A percentile compares a stretch with the other conserved stretches of the same genome.
Conservation (phyloP, 2,888 invertebrate species). For the Drosophila setosimentum region DNA sequence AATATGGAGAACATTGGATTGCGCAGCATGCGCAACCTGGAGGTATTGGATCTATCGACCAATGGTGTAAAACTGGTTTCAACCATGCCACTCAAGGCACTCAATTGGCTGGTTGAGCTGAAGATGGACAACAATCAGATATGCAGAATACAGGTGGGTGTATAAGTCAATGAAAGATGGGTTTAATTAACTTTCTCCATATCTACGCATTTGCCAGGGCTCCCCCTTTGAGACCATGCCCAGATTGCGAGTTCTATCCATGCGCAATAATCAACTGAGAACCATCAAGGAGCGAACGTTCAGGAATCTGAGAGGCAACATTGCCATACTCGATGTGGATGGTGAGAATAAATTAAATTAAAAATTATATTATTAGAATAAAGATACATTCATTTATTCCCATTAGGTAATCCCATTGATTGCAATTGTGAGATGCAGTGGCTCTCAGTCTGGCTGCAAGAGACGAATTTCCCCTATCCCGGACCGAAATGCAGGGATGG, state of each 20-base stretch:
- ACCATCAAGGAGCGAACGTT: constrained; percentile 91
- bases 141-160: constrained; percentile 88
- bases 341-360: constrained; percentile 86
- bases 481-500: constrained; percentile 94
- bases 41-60: constrained; percentile 93
- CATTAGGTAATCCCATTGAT: constrained; percentile 91
- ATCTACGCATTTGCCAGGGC: constrained; percentile 85
- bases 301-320: constrained; percentile 91
- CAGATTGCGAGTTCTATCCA: constrained; percentile 91
- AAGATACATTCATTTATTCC: constrained; percentile 5
- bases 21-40: constrained; percentile 90
- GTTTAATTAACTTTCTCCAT: neutral
- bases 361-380: too few relatives aligned
- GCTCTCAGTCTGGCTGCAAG: constrained; percentile 93
- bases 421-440: constrained; percentile 94
- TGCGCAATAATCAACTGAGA: constrained; percentile 91
- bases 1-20: constrained; percentile 91
- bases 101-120: constrained; percentile 95
- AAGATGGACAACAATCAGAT: constrained; percentile 94
- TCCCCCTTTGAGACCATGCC: constrained; percentile 94
- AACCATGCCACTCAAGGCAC: constrained; percentile 89
- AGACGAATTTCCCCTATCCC: constrained; percentile 88
- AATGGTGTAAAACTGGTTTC: constrained; percentile 90
- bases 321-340: constrained; percentile 93
- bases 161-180: neutral